phyloP scores from a whole-genome alignment of 1,140 invertebrate genomes.

The Bacillus rossius region DNA sequence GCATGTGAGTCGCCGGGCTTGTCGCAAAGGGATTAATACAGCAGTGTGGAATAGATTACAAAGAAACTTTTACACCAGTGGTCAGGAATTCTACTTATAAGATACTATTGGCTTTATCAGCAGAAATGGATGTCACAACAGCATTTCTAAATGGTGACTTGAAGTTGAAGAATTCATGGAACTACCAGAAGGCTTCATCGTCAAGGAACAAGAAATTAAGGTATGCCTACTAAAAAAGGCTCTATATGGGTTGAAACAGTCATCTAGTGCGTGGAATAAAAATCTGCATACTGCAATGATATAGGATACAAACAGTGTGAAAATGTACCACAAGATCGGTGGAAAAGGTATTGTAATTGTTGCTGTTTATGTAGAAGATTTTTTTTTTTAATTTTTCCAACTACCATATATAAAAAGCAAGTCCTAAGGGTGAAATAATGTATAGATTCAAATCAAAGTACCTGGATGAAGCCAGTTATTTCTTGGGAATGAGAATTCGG shows the following conservation, averaged over 20 bases:
- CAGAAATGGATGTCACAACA: not conserved
- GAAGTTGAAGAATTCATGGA: not conserved
- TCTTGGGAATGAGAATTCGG: conserved; percentile 25
- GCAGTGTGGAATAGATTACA: conserved; percentile 22
- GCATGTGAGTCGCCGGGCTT: conserved; percentile 5
- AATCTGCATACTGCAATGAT: conserved; percentile 13
- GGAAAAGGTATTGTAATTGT: conserved; percentile 25
- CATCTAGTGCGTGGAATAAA: conserved; percentile 13
- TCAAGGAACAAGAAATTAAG: not conserved
- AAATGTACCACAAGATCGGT: conserved; percentile 23
- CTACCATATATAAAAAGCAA: conserved; percentile 9
- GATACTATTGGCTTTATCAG: conserved; percentile 26
- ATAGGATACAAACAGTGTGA: conserved; percentile 24
- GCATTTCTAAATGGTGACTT: no score
- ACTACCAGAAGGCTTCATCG: not conserved
- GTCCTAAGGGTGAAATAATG: conserved; percentile 20
- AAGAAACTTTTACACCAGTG: conserved; percentile 36
- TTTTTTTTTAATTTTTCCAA: conserved; percentile 34
- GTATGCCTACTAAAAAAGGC: conserved; percentile 20
- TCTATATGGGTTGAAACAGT: conserved; percentile 18
- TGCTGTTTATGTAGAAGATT: conserved; percentile 38
- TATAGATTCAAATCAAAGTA: conserved; percentile 26
- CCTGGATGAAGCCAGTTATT: conserved; percentile 22
- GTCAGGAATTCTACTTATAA: conserved; percentile 20
- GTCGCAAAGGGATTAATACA: conserved; percentile 28